Conservation (phyloP, 2,888 invertebrate species). For the Bellardia pandia region DNA sequence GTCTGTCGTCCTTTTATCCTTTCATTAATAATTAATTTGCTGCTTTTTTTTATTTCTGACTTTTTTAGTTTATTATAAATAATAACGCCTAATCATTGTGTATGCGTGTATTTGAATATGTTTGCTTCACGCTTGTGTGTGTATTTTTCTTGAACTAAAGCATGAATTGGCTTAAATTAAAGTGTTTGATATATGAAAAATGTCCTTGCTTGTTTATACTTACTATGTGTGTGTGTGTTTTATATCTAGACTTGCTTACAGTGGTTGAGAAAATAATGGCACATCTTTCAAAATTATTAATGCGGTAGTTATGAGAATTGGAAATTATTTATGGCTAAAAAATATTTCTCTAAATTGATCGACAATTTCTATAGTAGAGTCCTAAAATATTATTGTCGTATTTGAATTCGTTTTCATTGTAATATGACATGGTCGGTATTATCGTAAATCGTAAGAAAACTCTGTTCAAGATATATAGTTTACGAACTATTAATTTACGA, state of each 20-base stretch:
- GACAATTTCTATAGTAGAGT: too few relatives aligned
- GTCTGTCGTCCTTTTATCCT: conserved; percentile 13
- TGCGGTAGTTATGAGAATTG: too few relatives aligned
- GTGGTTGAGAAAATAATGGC: not conserved
- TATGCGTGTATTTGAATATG: not conserved
- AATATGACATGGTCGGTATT: too few relatives aligned
- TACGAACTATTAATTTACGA: too few relatives aligned
- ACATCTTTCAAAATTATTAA: too few relatives aligned
- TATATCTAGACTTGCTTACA: not conserved
- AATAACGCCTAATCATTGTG: not conserved
- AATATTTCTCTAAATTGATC: too few relatives aligned
- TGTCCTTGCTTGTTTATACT: conserved; percentile 15
- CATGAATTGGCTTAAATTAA: conserved; percentile 13
- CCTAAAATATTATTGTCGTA: too few relatives aligned
- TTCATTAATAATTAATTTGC: conserved; percentile 50
- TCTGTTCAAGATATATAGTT: too few relatives aligned
- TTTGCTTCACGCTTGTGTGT: not conserved
- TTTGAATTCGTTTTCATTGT: too few relatives aligned
- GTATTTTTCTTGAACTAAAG: conserved; percentile 1
- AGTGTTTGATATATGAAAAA: conserved; percentile 15
- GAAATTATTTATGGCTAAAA: too few relatives aligned
- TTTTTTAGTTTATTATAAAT: conserved; percentile 23
- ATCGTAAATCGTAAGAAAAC: too few relatives aligned
- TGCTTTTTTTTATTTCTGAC: conserved; percentile 22
- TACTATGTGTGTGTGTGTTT: not conserved